Evolutionary conservation across 2,797 vertebrate species (phyloP).

Genomic region (Threskiornis aethiopicus): DNA sequence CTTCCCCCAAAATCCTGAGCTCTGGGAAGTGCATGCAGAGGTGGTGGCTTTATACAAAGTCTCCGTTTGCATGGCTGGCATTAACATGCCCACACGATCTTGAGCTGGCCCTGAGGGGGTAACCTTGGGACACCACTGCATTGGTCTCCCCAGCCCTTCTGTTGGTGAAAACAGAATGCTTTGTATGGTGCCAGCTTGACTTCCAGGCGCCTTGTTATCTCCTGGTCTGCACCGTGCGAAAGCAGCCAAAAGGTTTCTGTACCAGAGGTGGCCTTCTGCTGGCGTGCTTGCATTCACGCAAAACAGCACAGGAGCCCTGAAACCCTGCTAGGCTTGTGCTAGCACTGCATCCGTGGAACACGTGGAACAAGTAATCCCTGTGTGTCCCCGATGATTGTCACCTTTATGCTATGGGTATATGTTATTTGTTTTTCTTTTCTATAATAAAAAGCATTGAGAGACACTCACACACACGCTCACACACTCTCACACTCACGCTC

Average conservation of each 20-base stretch:
- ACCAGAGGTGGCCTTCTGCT: neutral
- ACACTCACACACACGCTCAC: too few species aligned
- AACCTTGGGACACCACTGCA: neutral
- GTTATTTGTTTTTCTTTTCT: neutral
- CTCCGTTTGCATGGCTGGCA: neutral
- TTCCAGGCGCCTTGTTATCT: neutral
- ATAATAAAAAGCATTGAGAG: neutral
- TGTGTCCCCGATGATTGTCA: neutral
- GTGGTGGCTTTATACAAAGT: neutral
- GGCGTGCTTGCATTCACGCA: neutral
- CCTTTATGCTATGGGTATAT: neutral
- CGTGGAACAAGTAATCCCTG: neutral
- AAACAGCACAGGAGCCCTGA: neutral
- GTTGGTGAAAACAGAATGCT: neutral
- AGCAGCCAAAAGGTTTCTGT: neutral
- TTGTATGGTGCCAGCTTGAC: neutral
- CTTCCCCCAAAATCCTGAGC: neutral
- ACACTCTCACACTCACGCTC: too few species aligned
- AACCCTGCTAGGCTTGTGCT: neutral
- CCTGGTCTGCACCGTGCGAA: neutral
- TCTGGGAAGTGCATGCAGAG: neutral
- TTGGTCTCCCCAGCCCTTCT: neutral
- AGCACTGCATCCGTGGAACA: neutral
- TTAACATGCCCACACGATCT: neutral
- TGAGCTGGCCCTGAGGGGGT: neutral